phyloP scores from a whole-genome alignment of 2,888 invertebrate species.

The Periphyllus acericola region DNA sequence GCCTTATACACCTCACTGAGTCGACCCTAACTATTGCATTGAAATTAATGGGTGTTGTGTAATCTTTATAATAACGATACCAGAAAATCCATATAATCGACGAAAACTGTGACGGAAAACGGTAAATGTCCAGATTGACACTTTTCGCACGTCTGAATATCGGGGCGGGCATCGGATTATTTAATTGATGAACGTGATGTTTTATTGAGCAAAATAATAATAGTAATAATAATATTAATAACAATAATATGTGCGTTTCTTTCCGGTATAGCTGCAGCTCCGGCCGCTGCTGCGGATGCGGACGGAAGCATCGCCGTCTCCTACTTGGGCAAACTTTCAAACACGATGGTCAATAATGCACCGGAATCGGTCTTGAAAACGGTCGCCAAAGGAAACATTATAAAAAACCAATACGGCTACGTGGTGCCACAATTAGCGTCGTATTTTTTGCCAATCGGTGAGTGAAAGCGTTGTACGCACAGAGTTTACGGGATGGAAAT shows the following conservation, averaged over 20 bases:
- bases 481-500: no score
- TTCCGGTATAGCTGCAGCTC: neutral
- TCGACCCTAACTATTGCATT: no score
- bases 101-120: no score
- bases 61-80: neutral
- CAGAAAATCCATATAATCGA: neutral
- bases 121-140: no score
- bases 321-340: neutral
- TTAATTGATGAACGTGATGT: no score
- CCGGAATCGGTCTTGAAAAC: neutral
- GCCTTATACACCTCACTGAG: no score
- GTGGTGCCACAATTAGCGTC: neutral
- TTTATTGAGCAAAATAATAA: no score
- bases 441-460: constrained; percentile 1
- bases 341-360: neutral
- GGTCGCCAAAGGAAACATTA: neutral
- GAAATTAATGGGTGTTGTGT: no score
- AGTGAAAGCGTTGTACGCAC: neutral
- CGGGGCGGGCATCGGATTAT: no score
- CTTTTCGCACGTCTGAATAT: no score
- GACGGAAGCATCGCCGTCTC: no score
- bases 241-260: neutral
- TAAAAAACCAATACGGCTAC: neutral
- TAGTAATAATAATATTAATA: no score
- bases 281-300: neutral